Conservation (phyloP, 2,888 invertebrate genomes). For the Apocheima hispidaria region DNA sequence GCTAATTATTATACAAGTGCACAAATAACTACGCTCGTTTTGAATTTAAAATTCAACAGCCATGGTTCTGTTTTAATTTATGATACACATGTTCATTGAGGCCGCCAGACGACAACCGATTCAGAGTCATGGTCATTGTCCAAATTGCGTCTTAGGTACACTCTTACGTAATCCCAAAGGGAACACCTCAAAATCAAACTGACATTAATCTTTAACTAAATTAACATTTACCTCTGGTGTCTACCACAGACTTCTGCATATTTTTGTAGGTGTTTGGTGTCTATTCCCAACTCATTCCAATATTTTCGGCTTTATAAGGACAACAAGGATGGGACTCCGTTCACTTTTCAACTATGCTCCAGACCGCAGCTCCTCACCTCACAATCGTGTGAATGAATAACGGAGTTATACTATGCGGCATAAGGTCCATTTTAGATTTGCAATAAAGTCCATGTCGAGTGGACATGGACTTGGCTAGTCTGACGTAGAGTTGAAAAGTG, state of each 20-base stretch:
- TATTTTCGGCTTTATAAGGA: too few relatives aligned
- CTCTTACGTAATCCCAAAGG: neutral
- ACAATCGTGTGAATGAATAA: too few relatives aligned
- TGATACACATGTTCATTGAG: neutral
- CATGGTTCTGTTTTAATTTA: conserved; percentile 1
- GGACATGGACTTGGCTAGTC: too few relatives aligned
- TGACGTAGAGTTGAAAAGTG: too few relatives aligned
- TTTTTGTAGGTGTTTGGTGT: too few relatives aligned
- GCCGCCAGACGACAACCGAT: neutral
- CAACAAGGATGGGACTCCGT: too few relatives aligned
- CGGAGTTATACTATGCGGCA: too few relatives aligned
- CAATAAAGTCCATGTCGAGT: too few relatives aligned
- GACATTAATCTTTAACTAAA: neutral
- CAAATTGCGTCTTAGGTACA: neutral
- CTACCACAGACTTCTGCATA: neutral
- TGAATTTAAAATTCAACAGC: conserved; percentile 26
- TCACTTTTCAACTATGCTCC: too few relatives aligned
- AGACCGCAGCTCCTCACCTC: too few relatives aligned
- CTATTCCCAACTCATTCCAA: too few relatives aligned
- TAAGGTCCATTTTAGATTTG: too few relatives aligned
- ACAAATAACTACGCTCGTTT: conserved; percentile 10
- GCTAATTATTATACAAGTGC: conserved; percentile 7
- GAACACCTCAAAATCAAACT: neutral
- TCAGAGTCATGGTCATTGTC: conserved; percentile 11
- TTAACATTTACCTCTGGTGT: neutral